Conservation (phyloP, 2,113 vertebrate species). For the Rana temporaria region DNA sequence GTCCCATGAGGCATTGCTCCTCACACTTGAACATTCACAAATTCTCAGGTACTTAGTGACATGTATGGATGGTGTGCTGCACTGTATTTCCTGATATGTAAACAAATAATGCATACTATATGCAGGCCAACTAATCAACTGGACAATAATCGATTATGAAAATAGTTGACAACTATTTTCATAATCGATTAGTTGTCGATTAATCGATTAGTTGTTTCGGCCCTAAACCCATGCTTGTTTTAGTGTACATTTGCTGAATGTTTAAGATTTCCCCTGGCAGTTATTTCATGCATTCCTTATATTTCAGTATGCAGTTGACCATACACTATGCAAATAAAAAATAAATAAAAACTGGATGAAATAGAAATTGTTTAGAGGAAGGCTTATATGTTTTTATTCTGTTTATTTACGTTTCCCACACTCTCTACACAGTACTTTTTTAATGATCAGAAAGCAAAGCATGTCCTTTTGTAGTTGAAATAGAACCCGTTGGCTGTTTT, state of each 20-base stretch:
- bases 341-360: slow-evolving; percentile 9
- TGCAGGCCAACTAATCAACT: no score
- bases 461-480: slow-evolving; percentile 41
- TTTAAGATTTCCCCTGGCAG: slow-evolving; percentile 7
- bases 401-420: slow-evolving; percentile 33
- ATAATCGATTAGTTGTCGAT: no score
- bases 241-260: background rate
- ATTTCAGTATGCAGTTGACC: background rate
- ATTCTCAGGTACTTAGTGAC: no score
- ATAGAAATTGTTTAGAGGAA: slow-evolving; percentile 9
- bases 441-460: slow-evolving; percentile 32
- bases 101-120: no score
- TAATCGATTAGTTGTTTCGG: no score
- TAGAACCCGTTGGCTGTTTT: slow-evolving; percentile 47
- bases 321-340: slow-evolving; percentile 33
- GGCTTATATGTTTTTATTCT: slow-evolving; percentile 14
- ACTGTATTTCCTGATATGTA: no score
- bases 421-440: slow-evolving; percentile 43
- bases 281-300: slow-evolving; percentile 14
- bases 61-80: no score
- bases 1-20: no score
- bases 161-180: no score
- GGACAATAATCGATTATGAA: no score
- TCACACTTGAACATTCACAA: no score
- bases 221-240: no score